Base-by-base conservation (phyloP, 2,113 vertebrate genomes). In the Siniperca knerii region DNA sequence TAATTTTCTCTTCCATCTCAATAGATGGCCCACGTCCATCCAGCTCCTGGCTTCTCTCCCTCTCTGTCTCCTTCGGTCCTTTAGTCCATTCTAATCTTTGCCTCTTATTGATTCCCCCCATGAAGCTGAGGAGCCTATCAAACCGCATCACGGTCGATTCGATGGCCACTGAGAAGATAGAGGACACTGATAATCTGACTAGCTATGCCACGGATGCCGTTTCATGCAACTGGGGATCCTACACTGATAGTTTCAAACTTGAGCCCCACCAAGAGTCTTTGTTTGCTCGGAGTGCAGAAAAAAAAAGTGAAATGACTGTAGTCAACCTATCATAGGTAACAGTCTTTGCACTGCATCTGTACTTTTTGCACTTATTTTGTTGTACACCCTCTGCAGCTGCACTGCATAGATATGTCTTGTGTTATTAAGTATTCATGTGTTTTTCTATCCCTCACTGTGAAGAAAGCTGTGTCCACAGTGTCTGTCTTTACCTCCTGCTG, bases 1-100 rank as follows among this genome's bases (percentile, higher is more conserved):
- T 93, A 87, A 88, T 93, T 93, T 93, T 94, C 87, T 89, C 87
- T 76, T 90, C 84, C 61, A 84, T 89, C 88, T 93, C 84, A 70
- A 90, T 81, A 88, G 87, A 88, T 87, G 87, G 83, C 78, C 81
- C 80, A 83, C 3, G 79, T 90, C 90, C 79, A 73, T 82, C 82
- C 65, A 72, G 78, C 81, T 81, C 64, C 78, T 77, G 85, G 82
- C 87, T 81, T 37, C 83, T 83, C 82, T 79, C 82, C 61, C 65
- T 61, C 85, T 76, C 82, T 68, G 77, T 87, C 84, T 89, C 89
- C 79, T 87, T 79, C 66, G 60, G 54, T 84, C 80, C 81, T 83
- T 60, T 44, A 88, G 82, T 88, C 88, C 78, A 79, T 90, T 92
- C 89, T 91, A 91, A 94, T 94, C 90, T 92, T 90, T 93, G 90